These are phyloP conservation scores for Neuroterus valhalla DNA, from an alignment of 1,140 invertebrate species.

Conservation along the genomic window DNA sequence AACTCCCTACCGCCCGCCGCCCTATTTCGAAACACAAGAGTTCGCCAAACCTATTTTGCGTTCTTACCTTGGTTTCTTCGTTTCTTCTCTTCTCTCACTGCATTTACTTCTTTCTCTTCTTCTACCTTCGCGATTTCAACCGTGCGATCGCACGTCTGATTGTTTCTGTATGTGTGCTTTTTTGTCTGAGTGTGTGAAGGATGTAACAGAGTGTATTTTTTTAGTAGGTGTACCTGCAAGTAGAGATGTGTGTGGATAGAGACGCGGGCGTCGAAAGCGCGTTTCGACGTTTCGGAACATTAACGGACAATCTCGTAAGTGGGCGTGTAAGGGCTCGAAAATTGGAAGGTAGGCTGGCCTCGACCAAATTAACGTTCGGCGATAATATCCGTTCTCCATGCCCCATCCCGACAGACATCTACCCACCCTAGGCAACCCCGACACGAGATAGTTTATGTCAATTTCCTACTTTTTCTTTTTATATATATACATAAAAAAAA, in stretches of 20 bases:
- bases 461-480: no score
- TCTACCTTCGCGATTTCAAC: conserved; percentile 29
- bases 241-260: conserved; percentile 30
- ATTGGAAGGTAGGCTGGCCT: conserved; percentile 75
- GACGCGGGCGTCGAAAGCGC: conserved; percentile 62
- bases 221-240: background rate
- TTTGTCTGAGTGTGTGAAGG: conserved; percentile 25
- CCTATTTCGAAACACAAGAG: conserved; percentile 12
- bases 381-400: conserved; percentile 73
- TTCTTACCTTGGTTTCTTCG: background rate
- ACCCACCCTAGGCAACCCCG: conserved; percentile 40
- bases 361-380: conserved; percentile 74
- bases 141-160: conserved; percentile 20
- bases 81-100: conserved; percentile 27
- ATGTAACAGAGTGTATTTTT: conserved; percentile 27
- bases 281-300: conserved; percentile 69
- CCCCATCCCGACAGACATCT: conserved; percentile 47
- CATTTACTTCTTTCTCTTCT: conserved; percentile 35
- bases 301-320: conserved; percentile 73
- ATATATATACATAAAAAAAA: no score
- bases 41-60: background rate
- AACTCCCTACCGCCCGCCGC: background rate
- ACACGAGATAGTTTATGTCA: no score
- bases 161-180: conserved; percentile 31
- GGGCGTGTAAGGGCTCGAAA: conserved; percentile 74